These are phyloP conservation scores for Atta cephalotes DNA, from an alignment of 1,140 invertebrate genomes.

Conservation along the genomic window DNA sequence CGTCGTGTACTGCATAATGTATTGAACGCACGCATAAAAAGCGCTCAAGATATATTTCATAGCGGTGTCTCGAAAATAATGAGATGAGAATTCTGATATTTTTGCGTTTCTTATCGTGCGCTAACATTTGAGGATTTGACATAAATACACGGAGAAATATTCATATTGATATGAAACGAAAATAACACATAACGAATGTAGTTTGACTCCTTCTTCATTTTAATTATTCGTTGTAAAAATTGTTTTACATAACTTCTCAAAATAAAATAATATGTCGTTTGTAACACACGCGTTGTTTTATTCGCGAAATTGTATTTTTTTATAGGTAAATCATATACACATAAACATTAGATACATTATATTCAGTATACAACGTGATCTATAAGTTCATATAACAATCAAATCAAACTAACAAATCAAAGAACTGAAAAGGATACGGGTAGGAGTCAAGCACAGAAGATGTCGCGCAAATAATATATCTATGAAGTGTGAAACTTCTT, in stretches of 20 bases:
- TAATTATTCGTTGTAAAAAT: slow-evolving; percentile 78
- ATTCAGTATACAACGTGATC: not conserved
- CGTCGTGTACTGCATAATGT: slow-evolving; percentile 69
- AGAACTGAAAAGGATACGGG: no score
- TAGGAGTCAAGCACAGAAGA: no score
- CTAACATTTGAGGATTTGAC: slow-evolving; percentile 61
- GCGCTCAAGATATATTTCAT: not conserved
- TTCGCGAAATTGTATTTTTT: not conserved
- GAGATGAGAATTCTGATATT: not conserved
- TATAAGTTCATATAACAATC: no score
- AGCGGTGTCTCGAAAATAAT: not conserved
- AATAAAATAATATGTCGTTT: slow-evolving; percentile 79
- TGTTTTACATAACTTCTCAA: slow-evolving; percentile 80
- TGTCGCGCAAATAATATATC: no score
- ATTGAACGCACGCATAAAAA: slow-evolving; percentile 33
- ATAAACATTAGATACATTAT: no score
- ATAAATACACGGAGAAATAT: slow-evolving; percentile 71
- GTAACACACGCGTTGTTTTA: slow-evolving; percentile 58
- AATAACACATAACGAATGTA: slow-evolving; percentile 60
- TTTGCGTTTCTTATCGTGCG: slow-evolving; percentile 36
- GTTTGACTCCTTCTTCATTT: slow-evolving; percentile 68
- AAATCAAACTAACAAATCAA: no score
- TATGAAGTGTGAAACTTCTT: no score
- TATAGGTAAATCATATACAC: not conserved
- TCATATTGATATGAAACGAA: slow-evolving; percentile 4